Evolutionary conservation across 2,797 vertebrate genomes (phyloP).

Genomic region (Geotrypetes seraphini): DNA sequence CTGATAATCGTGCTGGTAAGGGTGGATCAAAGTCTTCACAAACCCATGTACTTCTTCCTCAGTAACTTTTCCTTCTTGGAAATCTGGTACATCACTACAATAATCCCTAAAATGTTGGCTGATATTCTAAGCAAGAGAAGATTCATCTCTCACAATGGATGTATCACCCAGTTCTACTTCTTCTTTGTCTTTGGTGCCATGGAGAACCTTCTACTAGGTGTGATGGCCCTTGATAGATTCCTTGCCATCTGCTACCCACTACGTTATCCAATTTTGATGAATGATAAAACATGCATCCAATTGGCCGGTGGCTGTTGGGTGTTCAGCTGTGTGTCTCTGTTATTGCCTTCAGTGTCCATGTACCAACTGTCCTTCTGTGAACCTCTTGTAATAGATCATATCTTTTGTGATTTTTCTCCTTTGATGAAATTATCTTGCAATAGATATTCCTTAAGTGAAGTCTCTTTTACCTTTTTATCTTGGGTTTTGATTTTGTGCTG

Average conservation of each 20-base stretch:
- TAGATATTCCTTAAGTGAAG: conserved; percentile 12
- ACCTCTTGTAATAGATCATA: conserved; percentile 6
- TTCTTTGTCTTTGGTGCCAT: conserved; percentile 9
- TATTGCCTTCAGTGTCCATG: conserved; percentile 10
- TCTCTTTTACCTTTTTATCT: conserved; percentile 7
- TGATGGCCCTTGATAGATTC: conserved; percentile 9
- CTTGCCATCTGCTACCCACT: conserved; percentile 5
- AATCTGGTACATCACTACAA: conserved; percentile 8
- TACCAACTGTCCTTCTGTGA: conserved; percentile 7
- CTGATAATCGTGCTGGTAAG: neutral
- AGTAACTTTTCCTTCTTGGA: conserved; percentile 5
- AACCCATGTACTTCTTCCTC: conserved; percentile 11
- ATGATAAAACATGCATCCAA: neutral
- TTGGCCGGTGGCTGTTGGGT: conserved; percentile 5
- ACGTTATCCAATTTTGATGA: conserved; percentile 1
- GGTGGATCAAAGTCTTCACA: conserved; percentile 1
- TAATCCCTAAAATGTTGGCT: conserved; percentile 3
- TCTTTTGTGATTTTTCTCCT: conserved; percentile 12
- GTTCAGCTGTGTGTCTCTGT: conserved; percentile 1
- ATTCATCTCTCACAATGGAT: conserved; percentile 2
- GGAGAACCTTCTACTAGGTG: conserved; percentile 7
- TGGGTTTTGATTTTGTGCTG: conserved; percentile 11
- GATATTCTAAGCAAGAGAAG: neutral
- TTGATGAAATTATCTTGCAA: conserved; percentile 8
- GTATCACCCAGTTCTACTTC: conserved; percentile 7